Evolutionary conservation across 2,888 invertebrate species (phyloP), one percentile per base, ranked within the genome.

Genomic region (Hydrotaea cyrtoneurina): DNA sequence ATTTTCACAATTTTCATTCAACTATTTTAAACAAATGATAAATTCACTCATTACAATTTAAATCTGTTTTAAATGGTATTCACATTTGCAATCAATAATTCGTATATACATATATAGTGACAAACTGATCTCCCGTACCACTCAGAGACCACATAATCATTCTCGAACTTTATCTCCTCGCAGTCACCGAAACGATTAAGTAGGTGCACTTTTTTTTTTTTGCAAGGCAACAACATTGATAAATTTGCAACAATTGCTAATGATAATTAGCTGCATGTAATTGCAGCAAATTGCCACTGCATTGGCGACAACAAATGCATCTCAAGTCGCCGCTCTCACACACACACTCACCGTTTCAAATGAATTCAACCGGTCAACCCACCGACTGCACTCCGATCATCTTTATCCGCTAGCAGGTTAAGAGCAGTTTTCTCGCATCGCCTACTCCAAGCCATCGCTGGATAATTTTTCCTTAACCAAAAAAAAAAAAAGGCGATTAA

Each of bases 221-320:
- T 62, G n/a, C n/a, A 36, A 31, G 43, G 50, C 15, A 19, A 50
- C 36, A 36, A 57, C 80, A 62, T 62, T 80, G 71, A 80, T 80
- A 80, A 80, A 76, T 81, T 72, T 73, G 26, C 19, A 66, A 66
- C 55, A 81, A 73, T 77, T 55, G 72, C 72, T 73, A 73, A 77
- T 59, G 72, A 77, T 81, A 77, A 73, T 72, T 77, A 77, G 77
- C 31, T 31, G 55, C 36, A 43, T 64, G 73, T 66, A 77, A 77
- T 81, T 81, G 73, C 77, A 17, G 55, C 73, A 81, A 81, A 77
- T 66, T 77, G 73, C 81, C 66, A 81, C 73, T 73, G 64, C n/a
- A 76, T 43, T 73, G 43, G 55, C 57, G 26, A 36, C 31, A 31
- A 31, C 1, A 46, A 15, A 62, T 55, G 13, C 21, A 66, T 7